A percentile compares a stretch with the other conserved stretches of the same genome.
These are phyloP conservation scores for Phodopus roborovskii DNA, from an alignment of 2,113 vertebrate genomes.

Conservation along the genomic window DNA sequence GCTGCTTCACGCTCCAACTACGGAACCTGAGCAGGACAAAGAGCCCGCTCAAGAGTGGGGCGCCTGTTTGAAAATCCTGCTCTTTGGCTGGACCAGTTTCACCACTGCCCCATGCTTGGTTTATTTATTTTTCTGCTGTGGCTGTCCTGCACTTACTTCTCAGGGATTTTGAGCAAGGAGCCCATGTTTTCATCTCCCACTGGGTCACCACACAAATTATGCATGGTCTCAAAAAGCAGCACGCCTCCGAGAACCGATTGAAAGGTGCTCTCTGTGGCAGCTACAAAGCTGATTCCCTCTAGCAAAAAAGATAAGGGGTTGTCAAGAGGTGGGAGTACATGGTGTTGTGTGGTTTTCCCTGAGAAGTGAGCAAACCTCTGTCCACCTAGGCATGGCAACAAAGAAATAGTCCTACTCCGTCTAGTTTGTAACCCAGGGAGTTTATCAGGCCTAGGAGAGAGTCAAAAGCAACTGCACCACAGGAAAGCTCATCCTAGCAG, in stretches of 20 bases:
- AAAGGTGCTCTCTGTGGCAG: background rate
- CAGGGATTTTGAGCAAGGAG: background rate
- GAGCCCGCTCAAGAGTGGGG: rapidly evolving
- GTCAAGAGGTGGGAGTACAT: background rate
- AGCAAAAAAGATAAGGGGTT: background rate
- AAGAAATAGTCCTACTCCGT: background rate
- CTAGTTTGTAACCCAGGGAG: background rate
- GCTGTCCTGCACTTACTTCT: background rate
- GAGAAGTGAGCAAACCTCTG: background rate
- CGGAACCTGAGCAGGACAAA: background rate
- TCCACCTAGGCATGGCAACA: too few species aligned
- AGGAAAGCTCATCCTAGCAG: background rate
- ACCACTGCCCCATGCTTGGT: rapidly evolving
- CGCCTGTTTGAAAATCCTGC: background rate
- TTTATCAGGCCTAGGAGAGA: background rate
- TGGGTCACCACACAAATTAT: background rate
- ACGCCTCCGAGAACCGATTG: background rate
- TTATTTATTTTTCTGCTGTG: background rate
- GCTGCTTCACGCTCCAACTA: background rate
- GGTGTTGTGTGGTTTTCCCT: background rate
- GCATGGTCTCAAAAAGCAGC: background rate
- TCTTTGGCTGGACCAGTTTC: rapidly evolving
- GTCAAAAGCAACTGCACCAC: background rate
- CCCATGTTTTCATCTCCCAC: background rate
- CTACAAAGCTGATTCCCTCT: too few species aligned